Evolutionary conservation across 2,797 vertebrate species (phyloP).

Genomic region (Cuniculus paca): DNA sequence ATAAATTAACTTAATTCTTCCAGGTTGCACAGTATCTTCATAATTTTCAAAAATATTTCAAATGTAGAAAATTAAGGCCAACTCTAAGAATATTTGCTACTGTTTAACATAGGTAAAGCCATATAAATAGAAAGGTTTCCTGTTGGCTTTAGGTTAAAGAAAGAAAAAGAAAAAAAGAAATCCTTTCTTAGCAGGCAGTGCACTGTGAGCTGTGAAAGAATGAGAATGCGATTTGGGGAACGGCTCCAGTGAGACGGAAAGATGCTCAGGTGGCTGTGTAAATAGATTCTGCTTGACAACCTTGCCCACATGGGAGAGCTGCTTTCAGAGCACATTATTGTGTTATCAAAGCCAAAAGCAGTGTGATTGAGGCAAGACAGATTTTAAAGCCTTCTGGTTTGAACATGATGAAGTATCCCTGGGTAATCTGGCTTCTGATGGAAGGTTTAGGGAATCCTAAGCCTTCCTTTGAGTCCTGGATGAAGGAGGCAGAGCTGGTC

Average conservation of each 20-base stretch:
- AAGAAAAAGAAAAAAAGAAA: neutral
- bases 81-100: neutral
- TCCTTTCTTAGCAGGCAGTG: constrained; percentile 24
- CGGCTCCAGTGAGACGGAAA: neutral
- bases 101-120: neutral
- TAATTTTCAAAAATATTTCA: neutral
- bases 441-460: neutral
- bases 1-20: neutral
- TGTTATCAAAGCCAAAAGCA: neutral
- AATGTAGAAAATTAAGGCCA: constrained; percentile 1
- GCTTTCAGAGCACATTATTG: neutral
- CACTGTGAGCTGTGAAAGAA: neutral
- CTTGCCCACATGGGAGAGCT: neutral
- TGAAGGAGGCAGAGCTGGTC: neutral
- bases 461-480: neutral
- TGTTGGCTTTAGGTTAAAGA: neutral
- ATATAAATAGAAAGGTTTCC: neutral
- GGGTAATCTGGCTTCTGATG: neutral
- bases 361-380: neutral
- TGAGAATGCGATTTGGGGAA: neutral
- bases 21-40: neutral
- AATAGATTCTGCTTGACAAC: constrained; percentile 48
- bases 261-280: constrained; percentile 21
- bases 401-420: neutral
- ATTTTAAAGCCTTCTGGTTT: neutral